Conservation (phyloP, 2,797 vertebrate genomes). For the Alfaro cultratus region DNA sequence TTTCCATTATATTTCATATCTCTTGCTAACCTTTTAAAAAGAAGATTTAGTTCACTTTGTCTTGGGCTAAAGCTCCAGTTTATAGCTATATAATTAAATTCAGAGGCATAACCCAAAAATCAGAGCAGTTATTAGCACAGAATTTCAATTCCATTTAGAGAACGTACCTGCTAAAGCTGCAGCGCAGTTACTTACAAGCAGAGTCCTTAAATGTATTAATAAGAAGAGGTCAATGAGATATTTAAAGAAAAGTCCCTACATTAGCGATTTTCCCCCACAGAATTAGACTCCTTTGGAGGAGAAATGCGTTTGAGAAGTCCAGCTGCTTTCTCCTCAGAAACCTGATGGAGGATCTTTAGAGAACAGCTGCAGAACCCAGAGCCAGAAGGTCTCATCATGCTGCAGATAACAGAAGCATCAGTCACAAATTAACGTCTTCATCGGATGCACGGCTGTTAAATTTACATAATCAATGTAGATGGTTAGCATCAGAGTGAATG, state of each 20-base stretch:
- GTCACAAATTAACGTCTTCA: slow-evolving; percentile 63
- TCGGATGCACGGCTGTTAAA: slow-evolving; percentile 72
- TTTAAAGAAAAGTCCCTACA: slow-evolving; percentile 22
- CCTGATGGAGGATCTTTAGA: background rate
- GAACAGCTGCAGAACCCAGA: background rate
- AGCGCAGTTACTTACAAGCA: slow-evolving; percentile 11
- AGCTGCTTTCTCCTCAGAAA: background rate
- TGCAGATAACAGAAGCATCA: slow-evolving; percentile 44
- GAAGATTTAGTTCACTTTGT: slow-evolving; percentile 71
- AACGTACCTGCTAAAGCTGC: slow-evolving; percentile 38
- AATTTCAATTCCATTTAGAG: slow-evolving; percentile 23
- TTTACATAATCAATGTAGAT: slow-evolving; percentile 72
- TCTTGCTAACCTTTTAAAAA: slow-evolving; percentile 79
- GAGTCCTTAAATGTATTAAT: slow-evolving; percentile 31
- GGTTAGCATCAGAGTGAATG: slow-evolving; percentile 71
- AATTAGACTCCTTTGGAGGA: background rate
- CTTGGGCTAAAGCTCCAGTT: slow-evolving; percentile 67
- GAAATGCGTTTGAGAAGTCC: background rate
- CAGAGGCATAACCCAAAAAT: slow-evolving; percentile 71
- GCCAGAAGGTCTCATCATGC: background rate
- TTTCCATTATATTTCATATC: slow-evolving; percentile 82
- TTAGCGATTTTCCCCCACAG: background rate
- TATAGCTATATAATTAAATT: slow-evolving; percentile 79
- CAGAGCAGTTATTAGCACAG: slow-evolving; percentile 50
- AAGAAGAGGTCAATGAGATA: slow-evolving; percentile 56